Evolutionary conservation across 2,797 vertebrate species (phyloP), one percentile per base, ranked within the genome.

Genomic region (Furcifer pardalis): DNA sequence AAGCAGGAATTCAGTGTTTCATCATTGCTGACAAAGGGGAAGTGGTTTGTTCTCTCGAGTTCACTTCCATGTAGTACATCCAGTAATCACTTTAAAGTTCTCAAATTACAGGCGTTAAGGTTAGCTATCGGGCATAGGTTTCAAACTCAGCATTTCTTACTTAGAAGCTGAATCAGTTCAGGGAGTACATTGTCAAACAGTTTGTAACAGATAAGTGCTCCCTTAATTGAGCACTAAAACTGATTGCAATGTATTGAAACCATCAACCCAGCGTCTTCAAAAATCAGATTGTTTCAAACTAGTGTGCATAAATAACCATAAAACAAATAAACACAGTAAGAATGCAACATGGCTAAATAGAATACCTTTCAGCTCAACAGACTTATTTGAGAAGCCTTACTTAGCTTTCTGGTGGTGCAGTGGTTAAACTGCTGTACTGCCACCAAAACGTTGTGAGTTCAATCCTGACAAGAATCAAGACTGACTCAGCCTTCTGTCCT

Each of bases 151-250:
- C 37, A 60, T 42, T 49, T 42, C 37, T 23, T 62, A 25, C n/a
- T 40, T 44, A 62, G n/a, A 17, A 72, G n/a, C 7, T 42, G 49
- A 42, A 10, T 27, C 65, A 63, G 25, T 37, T 49, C 30, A 68
- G 23, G 46, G 19, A 23, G 21, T 81, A 35, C 49, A 81, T 19
- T 44, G 7, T 30, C 25, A 12, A 27, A 8, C 66, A 42, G 79
- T 49, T 59, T 40, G 37, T 42, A 40, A 27, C 40, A 42, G 66
- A 66, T 9, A 37, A 72, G n/a, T n/a, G n/a, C n/a, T 32, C 66
- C 32, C 35, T 72, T 63, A 49, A 42, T 13, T 0, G 0, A 37
- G 62, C 63, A 49, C 1, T 25, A 4, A 32, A 62, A 13, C 40
- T 40, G 76, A 7, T 17, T 40, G 37, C 0, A 6, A 75, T 7